Base-by-base conservation (phyloP, 2,888 invertebrate species). In the Melanostoma mellinum region DNA sequence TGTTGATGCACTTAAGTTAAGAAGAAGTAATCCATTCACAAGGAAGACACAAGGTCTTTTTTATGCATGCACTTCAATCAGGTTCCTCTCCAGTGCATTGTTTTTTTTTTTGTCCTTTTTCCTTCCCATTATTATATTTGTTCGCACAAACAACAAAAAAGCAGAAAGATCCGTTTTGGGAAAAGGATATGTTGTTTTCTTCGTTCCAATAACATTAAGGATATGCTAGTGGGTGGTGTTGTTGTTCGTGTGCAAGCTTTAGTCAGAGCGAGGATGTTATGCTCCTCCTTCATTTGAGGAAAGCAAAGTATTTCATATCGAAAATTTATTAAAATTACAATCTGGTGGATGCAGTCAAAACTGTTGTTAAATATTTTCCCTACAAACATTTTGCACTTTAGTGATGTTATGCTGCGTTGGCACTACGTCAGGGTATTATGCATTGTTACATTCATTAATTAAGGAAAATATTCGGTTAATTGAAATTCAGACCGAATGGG, bases 381-480 rank as follows among this genome's bases (percentile, higher is more conserved):
- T 38, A 40, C 10, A 33, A 63, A 63, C 5, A 50, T 63, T 38
- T 38, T 50, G n/a, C 50, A 32, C 38, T 63, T 63, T 30, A 50
- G 30, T 63, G 48, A 38, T 61, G 20, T 50, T 50, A 50, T 38
- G 3, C 36, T 63, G 48, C 36, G 36, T 33, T 58, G 38, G 48
- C n/a, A 44, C 33, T 30, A 30, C 53, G 32, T 32, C n/a, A 40
- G 32, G 33, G 8, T 38, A 48, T n/a, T 48, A 9, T 71, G 75
- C 50, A 50, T 77, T 48, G 55, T n/a, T 63, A 50, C 50, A 53
- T 10, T 40, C 55, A 60, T 77, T 77, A 61, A 76, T 81, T 81
- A 81, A 81, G 53, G 61, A 61, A 68, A 82, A 77, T 77, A 81
- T 81, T 77, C 46, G 61, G 63, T 77, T 82, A 68, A 82, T 82